phyloP scores from a whole-genome alignment of 2,113 vertebrate genomes.

The Ciconia boyciana region DNA sequence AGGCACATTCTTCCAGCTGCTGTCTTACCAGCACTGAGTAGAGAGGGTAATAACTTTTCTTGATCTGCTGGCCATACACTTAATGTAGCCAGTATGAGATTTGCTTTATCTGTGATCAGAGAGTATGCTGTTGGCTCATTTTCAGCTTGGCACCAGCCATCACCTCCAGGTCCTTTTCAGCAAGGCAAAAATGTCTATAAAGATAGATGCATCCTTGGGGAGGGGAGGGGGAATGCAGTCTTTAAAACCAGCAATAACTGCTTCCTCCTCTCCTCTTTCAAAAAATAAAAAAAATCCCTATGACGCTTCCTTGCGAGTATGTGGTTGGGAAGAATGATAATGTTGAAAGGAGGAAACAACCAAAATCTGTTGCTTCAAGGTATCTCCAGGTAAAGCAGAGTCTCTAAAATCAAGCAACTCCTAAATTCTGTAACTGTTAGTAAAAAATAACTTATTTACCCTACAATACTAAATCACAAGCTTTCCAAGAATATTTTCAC shows the following conservation, averaged over 20 bases:
- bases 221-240: neutral
- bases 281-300: neutral
- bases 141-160: neutral
- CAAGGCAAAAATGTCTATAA: neutral
- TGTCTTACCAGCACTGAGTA: neutral
- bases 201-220: neutral
- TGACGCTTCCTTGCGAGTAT: neutral
- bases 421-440: neutral
- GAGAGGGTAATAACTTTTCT: neutral
- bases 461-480: neutral
- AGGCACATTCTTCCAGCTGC: neutral
- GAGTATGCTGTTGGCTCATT: neutral
- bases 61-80: neutral
- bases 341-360: neutral
- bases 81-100: neutral
- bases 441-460: neutral
- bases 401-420: neutral
- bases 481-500: neutral
- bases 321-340: neutral
- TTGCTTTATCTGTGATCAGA: neutral
- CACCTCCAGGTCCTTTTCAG: neutral
- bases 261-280: neutral
- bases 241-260: neutral
- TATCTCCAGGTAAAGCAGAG: slow-evolving; percentile 34
- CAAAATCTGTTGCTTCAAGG: slow-evolving; percentile 20